A percentile compares a stretch with the other conserved stretches of the same genome.
These are phyloP conservation scores for Glomeris marginata DNA, from an alignment of 2,888 invertebrate species.

Conservation along the genomic window DNA sequence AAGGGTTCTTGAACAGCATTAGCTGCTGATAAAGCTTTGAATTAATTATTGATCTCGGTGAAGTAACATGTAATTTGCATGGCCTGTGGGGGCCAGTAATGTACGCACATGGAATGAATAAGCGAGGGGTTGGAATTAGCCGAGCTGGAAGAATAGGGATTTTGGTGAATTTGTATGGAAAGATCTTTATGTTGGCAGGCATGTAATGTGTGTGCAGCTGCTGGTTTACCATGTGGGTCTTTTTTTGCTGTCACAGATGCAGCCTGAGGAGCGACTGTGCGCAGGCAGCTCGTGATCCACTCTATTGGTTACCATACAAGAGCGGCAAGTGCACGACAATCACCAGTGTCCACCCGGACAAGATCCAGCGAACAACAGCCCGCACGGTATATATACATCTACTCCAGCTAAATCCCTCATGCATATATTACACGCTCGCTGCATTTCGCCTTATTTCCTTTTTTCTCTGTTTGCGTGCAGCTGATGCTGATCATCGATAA, in stretches of 20 bases:
- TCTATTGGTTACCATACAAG: constrained; percentile 93
- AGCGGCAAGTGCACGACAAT: constrained; percentile 94
- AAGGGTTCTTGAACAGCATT: no score
- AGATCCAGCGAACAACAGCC: constrained; percentile 82
- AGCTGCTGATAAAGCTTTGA: no score
- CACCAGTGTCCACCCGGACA: constrained; percentile 75
- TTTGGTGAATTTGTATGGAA: no score
- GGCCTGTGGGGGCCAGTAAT: no score
- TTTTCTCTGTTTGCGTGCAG: constrained; percentile 31
- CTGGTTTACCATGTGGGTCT: not conserved
- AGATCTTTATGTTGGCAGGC: no score
- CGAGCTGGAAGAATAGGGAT: no score
- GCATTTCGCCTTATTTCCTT: not conserved
- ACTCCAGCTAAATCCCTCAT: not conserved
- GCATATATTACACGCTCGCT: constrained; percentile 3
- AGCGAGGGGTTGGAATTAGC: no score
- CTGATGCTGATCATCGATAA: constrained; percentile 89
- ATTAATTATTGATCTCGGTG: no score
- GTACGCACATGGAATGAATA: no score
- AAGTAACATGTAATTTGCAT: no score
- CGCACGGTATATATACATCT: constrained; percentile 44
- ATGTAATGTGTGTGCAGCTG: no score
- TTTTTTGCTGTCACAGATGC: constrained; percentile 47
- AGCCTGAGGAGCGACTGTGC: constrained; percentile 80
- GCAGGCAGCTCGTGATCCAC: constrained; percentile 72